A percentile compares a stretch with the other conserved stretches of the same genome.
phyloP scores from a whole-genome alignment of 2,888 invertebrate species.

The Clusia tigrina region DNA sequence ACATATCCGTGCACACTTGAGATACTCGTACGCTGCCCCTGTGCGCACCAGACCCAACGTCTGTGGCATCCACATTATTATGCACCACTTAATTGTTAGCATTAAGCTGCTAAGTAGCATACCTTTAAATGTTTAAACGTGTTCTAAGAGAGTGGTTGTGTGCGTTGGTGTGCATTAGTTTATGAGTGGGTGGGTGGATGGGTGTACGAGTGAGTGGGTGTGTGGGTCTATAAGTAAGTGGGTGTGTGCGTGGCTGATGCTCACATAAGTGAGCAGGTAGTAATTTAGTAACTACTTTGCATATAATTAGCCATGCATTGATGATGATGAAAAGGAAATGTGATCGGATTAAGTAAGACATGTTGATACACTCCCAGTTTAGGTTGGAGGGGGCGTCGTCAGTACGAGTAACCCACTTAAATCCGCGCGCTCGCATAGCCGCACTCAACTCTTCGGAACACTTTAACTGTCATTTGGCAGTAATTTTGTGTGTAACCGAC shows the following conservation, averaged over 20 bases:
- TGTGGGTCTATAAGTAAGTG: no score
- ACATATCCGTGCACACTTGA: no score
- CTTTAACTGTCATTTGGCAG: not conserved
- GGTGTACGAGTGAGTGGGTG: no score
- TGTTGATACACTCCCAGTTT: not conserved
- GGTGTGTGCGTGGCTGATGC: not conserved
- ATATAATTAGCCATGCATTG: constrained; percentile 21
- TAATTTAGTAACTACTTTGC: constrained; percentile 29
- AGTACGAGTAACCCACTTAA: no score
- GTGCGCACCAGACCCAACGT: no score
- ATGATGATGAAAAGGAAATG: not conserved
- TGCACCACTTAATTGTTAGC: not conserved
- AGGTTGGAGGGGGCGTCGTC: no score
- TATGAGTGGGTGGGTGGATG: no score
- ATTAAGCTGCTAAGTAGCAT: constrained; percentile 10
- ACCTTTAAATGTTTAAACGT: constrained; percentile 13
- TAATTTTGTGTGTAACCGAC: constrained; percentile 27
- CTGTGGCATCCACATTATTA: not conserved
- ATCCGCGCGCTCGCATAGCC: not conserved
- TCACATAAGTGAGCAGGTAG: not conserved
- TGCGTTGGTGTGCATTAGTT: no score
- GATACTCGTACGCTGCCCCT: no score
- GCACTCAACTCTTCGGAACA: not conserved
- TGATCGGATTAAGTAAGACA: not conserved
- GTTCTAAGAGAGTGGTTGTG: not conserved